Evolutionary conservation across 2,888 invertebrate genomes (phyloP).

Genomic region (Plagodis dolabraria): DNA sequence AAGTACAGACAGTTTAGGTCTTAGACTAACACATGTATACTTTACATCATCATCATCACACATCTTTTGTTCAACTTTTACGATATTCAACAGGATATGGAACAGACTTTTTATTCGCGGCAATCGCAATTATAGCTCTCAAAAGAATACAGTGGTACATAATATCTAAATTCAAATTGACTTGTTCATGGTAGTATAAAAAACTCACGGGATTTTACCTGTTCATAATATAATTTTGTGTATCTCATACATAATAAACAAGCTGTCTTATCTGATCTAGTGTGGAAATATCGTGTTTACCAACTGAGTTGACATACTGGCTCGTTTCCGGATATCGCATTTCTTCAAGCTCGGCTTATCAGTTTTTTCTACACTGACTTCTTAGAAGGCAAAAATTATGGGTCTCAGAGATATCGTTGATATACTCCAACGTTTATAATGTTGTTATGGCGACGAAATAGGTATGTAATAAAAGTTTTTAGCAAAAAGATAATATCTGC

Average conservation of each 20-base stretch:
- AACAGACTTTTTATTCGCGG: too few species aligned
- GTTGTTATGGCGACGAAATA: too few species aligned
- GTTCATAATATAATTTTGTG: not conserved
- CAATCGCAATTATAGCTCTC: too few species aligned
- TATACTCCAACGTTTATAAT: not conserved
- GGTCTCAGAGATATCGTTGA: not conserved
- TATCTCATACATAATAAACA: constrained; percentile 16
- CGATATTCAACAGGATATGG: too few species aligned
- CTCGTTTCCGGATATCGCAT: constrained; percentile 58
- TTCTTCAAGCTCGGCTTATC: constrained; percentile 56
- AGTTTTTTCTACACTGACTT: constrained; percentile 44
- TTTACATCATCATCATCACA: too few species aligned
- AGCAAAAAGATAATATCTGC: constrained; percentile 6
- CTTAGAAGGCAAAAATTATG: constrained; percentile 40
- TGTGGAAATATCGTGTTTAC: constrained; percentile 42
- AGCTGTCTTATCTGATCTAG: constrained; percentile 44
- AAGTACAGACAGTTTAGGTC: too few species aligned
- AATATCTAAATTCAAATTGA: too few species aligned
- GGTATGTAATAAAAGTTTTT: not conserved
- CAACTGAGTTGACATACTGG: constrained; percentile 43
- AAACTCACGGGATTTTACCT: too few species aligned
- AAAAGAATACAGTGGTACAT: too few species aligned
- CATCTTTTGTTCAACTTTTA: too few species aligned
- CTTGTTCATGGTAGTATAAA: too few species aligned
- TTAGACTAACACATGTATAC: too few species aligned